Evolutionary conservation across 2,113 vertebrate genomes (phyloP).

Genomic region (Cryptotis parvus): DNA sequence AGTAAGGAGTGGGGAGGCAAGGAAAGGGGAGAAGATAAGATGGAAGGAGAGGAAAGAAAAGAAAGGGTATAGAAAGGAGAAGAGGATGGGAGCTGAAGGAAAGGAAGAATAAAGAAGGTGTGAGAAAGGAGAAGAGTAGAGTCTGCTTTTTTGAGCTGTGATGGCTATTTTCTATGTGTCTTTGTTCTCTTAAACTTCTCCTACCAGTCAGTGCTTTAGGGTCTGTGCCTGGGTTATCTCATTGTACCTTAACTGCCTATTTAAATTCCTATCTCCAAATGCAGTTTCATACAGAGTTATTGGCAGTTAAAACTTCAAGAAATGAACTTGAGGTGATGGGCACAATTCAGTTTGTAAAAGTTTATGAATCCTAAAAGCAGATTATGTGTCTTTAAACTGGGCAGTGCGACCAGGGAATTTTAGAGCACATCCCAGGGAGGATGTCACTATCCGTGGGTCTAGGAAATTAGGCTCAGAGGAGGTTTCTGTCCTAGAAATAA

Average conservation of each 20-base stretch:
- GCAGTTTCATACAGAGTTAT: neutral
- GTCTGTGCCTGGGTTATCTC: neutral
- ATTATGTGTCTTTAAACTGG: neutral
- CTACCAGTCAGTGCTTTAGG: neutral
- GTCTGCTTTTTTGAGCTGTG: neutral
- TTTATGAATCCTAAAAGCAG: neutral
- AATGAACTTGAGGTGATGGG: neutral
- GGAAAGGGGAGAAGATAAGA: no score
- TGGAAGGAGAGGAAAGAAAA: no score
- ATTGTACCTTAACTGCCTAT: neutral
- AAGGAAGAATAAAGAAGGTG: no score
- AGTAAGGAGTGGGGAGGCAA: neutral
- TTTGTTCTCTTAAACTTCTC: neutral
- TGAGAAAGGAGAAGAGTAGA: no score
- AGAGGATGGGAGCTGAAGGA: no score
- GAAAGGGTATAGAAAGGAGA: no score
- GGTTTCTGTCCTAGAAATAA: neutral
- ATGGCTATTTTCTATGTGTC: neutral
- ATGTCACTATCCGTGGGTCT: neutral
- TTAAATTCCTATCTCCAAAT: neutral
- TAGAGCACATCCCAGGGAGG: neutral
- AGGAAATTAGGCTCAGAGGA: neutral
- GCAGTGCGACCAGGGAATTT: neutral
- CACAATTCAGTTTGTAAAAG: neutral
- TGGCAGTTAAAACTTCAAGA: neutral